Base-by-base conservation (phyloP, 2,113 vertebrate genomes). In the Macroglossus sobrinus region DNA sequence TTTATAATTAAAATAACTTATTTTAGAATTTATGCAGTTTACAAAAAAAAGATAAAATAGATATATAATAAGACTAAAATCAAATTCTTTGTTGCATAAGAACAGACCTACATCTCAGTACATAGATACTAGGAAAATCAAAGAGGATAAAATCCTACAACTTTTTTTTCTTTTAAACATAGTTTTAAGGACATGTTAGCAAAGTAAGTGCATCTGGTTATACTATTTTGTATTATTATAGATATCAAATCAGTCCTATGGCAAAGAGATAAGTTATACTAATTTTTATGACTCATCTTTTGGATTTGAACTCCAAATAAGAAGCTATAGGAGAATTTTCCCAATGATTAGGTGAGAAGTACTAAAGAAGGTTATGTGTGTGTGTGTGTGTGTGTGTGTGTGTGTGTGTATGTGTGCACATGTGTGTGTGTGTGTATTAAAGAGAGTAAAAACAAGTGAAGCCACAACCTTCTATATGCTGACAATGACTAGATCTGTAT, bases 11-110 rank as follows among this genome's bases (percentile, higher is more conserved):
- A 68, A 81, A 79, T 74, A 50, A 21, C 21, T 81, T 76, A 50
- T 30, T 80, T 93, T 85, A 91, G 35, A 3, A 50, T 78, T 61
- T 82, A 63, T 89, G 38, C 4, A 63, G 5, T 47, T 79, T 38
- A 57, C 45, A 7, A 76, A 30, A 92, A 85, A 85, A 45, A 89
- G 4, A 91, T 38, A 50, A 92, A 96, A 80, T 92, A 53, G 84
- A 74, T 84, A 95, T 93, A 84, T 89, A 84, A 87, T 22, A 35
- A 80, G 13, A 57, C 40, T 68, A 80, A 93, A 81, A 66, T 92
- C 12, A 97, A 75, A 95, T 76, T 80, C 28, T 66, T 10, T 26
- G 21, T 24, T 28, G 4, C 9, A 75, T 68, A 19, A 53, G 43
- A 89, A 13, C 21, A 89, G 11, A 82, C 12, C 13, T 40, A 85